Percentiles rank a stretch among this genome's conserved stretches.
Evolutionary conservation across 2,888 invertebrate genomes (phyloP).

Genomic region (Polydrusus pterygomalis): DNA sequence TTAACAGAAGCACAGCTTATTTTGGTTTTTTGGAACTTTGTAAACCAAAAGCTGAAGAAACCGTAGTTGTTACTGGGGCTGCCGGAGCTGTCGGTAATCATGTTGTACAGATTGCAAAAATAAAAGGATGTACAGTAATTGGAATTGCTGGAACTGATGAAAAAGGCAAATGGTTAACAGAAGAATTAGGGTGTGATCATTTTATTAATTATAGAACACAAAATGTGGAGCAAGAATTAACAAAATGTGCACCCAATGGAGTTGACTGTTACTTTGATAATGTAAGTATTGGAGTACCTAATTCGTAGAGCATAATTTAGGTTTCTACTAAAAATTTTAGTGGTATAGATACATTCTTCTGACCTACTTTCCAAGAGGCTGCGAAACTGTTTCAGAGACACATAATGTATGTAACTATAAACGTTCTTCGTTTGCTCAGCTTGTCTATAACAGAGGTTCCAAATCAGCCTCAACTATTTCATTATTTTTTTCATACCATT

Average conservation of each 20-base stretch:
- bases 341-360: too few species aligned
- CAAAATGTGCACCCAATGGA: constrained; percentile 79
- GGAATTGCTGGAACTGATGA: constrained; percentile 84
- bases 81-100: constrained; percentile 87
- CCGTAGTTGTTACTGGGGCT: constrained; percentile 82
- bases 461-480: too few species aligned
- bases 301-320: background rate
- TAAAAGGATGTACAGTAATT: constrained; percentile 81
- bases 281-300: too few species aligned
- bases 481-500: too few species aligned
- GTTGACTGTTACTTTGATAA: constrained; percentile 87
- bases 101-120: constrained; percentile 87
- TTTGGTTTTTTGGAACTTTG: constrained; percentile 81
- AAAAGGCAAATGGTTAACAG: constrained; percentile 80
- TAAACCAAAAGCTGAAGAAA: constrained; percentile 81
- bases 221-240: constrained; percentile 74
- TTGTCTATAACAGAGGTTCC: too few species aligned
- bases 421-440: too few species aligned
- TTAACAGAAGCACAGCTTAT: constrained; percentile 36
- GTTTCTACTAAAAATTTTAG: too few species aligned
- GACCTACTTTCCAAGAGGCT: too few species aligned
- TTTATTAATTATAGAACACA: constrained; percentile 83
- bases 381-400: too few species aligned
- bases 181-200: constrained; percentile 80
- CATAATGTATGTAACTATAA: background rate